Evolutionary conservation across 2,797 vertebrate species (phyloP).

Genomic region (Amniataba percoides): DNA sequence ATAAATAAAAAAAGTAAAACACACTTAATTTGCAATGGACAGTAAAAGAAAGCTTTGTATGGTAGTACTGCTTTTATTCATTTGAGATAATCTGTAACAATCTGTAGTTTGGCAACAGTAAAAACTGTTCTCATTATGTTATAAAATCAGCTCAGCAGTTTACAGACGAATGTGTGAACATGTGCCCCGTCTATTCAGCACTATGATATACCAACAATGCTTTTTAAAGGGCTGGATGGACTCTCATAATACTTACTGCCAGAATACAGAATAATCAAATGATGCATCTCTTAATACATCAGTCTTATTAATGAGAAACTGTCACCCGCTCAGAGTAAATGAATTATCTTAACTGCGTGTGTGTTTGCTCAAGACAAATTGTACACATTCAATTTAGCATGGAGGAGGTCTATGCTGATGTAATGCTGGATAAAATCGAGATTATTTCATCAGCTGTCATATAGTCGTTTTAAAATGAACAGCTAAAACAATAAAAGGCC

Average conservation of each 20-base stretch:
- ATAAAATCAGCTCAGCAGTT: neutral
- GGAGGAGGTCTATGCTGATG: neutral
- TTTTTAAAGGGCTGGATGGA: neutral
- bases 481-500: neutral
- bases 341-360: neutral
- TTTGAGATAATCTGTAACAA: constrained; percentile 4
- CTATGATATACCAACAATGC: neutral
- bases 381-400: neutral
- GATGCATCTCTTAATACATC: neutral
- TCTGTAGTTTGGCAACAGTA: neutral
- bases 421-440: neutral
- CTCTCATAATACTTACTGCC: neutral
- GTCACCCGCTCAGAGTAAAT: neutral
- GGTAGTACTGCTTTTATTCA: neutral
- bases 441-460: neutral
- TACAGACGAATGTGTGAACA: neutral
- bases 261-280: neutral
- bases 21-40: neutral
- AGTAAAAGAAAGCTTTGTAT: neutral
- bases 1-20: neutral
- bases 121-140: neutral
- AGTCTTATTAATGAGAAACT: neutral
- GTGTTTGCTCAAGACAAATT: neutral
- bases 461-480: neutral
- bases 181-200: neutral